Evolutionary conservation across 2,113 vertebrate genomes (phyloP).

Genomic region (Cephalopterus ornatus): DNA sequence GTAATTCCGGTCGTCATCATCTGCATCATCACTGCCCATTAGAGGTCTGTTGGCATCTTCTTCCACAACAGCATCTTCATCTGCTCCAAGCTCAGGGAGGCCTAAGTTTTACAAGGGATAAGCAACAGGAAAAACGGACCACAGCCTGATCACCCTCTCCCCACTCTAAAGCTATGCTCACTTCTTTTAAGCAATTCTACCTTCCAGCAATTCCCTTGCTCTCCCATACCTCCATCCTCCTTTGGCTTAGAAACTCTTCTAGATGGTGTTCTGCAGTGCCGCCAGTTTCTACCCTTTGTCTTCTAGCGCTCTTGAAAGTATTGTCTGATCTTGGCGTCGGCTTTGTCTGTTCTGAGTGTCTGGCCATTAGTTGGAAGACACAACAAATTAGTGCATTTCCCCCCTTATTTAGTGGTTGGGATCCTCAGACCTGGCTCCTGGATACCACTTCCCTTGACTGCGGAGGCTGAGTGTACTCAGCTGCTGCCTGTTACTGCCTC

Average conservation of each 20-base stretch:
- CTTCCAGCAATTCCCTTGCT: constrained; percentile 36
- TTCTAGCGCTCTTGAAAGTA: constrained; percentile 55
- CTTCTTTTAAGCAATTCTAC: constrained; percentile 12
- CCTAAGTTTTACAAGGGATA: constrained; percentile 39
- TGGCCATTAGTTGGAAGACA: constrained; percentile 65
- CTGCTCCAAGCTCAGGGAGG: constrained; percentile 74
- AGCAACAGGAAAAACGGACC: background rate
- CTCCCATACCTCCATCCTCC: constrained; percentile 57
- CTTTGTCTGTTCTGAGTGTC: constrained; percentile 62
- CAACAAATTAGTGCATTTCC: constrained; percentile 59
- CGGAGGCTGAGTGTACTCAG: background rate
- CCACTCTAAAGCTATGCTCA: background rate
- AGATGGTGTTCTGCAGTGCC: constrained; percentile 45
- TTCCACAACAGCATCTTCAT: constrained; percentile 24
- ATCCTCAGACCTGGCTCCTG: background rate
- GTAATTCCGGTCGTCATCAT: constrained; percentile 70
- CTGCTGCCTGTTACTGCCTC: background rate
- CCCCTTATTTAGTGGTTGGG: background rate
- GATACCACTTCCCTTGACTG: background rate
- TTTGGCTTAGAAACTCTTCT: constrained; percentile 61
- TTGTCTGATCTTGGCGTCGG: constrained; percentile 46
- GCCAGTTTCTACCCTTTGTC: constrained; percentile 55
- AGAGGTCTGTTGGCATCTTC: constrained; percentile 87
- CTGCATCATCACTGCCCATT: constrained; percentile 79
- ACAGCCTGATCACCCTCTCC: background rate